Base-by-base conservation (phyloP, 2,888 invertebrate genomes). In the Saturnia japonica region DNA sequence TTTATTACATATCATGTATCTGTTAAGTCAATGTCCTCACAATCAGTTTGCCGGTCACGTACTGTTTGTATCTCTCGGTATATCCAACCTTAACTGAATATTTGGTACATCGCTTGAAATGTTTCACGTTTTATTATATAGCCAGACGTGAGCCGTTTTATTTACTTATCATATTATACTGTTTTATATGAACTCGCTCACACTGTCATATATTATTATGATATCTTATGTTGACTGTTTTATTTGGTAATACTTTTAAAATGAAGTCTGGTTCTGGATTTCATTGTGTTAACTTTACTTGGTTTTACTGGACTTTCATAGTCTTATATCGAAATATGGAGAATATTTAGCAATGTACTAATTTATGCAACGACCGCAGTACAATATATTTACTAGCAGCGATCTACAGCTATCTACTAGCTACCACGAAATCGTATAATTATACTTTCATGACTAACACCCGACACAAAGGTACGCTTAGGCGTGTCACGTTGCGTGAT, bases 11-110 rank as follows among this genome's bases (percentile, higher is more conserved):
- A 4, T 78, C 75, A 77, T 76, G 72, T 80, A 76, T 76, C 76
- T 77, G 78, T 77, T 80, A 81, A 78, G 77, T 73, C 78, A 74
- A 82, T 83, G 85, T 82, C 83, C 81, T 78, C 76, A 73, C 77
- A 76, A 60, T 81, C 73, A 67, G 79, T 72, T 79, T 80, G 71
- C 85, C 45, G 76, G 85, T 88, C 89, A 90, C 90, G 90, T 89
- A 74, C 69, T 60, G 75, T 79, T 77, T 83, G 83, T 86, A 87
- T 86, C 82, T 80, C 80, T 78, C 74, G 79, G 79, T 82, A 80
- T 83, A 82, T 80, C 82, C 81, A 74, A 77, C 78, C 84, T 76
- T 87, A 88, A 90, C 89, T 88, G 89, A 89, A 89, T 90, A 89
- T 90, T 88, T 87, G 85, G 87, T 86, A 86, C 83, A 87, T 82